Evolutionary conservation across 2,888 invertebrate genomes (phyloP).

Genomic region (Drosophila sordidula): DNA sequence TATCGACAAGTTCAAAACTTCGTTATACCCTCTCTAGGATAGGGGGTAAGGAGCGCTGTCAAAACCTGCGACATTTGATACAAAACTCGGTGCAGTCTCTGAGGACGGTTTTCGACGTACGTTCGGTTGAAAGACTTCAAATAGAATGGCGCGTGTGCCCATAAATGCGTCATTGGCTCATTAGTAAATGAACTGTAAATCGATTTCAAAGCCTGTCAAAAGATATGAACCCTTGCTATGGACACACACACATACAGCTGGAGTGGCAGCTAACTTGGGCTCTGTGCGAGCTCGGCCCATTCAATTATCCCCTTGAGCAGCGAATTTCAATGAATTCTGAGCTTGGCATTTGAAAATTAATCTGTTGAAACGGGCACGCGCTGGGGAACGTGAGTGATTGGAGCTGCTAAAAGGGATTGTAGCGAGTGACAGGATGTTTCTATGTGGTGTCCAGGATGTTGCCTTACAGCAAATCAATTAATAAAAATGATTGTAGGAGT

Average conservation of each 20-base stretch:
- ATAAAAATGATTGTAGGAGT: neutral
- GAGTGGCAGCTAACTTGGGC: constrained; percentile 29
- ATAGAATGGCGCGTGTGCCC: constrained; percentile 41
- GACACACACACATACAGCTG: neutral
- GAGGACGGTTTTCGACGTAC: neutral
- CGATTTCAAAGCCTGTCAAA: constrained; percentile 62
- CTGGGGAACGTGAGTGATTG: constrained; percentile 2
- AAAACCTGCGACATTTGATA: constrained; percentile 37
- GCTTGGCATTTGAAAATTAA: constrained; percentile 37
- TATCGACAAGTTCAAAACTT: constrained; percentile 29
- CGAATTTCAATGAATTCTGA: constrained; percentile 50
- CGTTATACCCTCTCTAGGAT: neutral
- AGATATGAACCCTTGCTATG: constrained; percentile 37
- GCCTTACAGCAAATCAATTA: neutral
- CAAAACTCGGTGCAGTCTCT: constrained; percentile 6
- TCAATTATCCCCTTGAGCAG: constrained; percentile 50
- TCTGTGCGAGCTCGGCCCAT: constrained; percentile 14
- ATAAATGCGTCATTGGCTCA: constrained; percentile 75
- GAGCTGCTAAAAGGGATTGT: neutral
- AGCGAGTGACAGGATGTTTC: constrained; percentile 10
- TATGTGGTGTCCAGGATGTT: constrained; percentile 14
- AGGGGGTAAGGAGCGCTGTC: constrained; percentile 22
- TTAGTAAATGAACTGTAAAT: constrained; percentile 77
- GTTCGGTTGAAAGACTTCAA: constrained; percentile 16
- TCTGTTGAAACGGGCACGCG: constrained; percentile 18